phyloP scores from a whole-genome alignment of 2,888 invertebrate genomes.

The Nomada ferruginata region DNA sequence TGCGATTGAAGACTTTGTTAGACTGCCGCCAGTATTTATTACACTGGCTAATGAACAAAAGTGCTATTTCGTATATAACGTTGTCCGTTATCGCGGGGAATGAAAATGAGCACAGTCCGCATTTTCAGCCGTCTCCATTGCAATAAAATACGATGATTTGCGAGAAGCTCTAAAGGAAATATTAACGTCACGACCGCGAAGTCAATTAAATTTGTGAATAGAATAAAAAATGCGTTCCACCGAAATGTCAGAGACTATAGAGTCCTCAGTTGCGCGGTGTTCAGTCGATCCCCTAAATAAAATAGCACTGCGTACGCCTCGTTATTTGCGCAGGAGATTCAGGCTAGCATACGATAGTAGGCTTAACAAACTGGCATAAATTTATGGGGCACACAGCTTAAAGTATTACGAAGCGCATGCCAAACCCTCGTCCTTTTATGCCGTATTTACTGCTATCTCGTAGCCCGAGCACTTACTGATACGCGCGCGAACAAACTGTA shows the following conservation, averaged over 20 bases:
- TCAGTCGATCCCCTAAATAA: constrained; percentile 28
- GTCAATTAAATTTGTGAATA: neutral
- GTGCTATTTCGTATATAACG: too few relatives aligned
- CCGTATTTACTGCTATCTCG: constrained; percentile 41
- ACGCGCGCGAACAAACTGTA: neutral
- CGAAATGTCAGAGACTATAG: neutral
- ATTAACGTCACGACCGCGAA: neutral
- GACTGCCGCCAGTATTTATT: too few relatives aligned
- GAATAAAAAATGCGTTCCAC: neutral
- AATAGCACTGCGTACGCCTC: constrained; percentile 24
- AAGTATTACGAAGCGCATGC: constrained; percentile 65
- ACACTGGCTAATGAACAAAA: too few relatives aligned
- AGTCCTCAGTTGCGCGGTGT: neutral
- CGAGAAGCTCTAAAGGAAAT: too few relatives aligned
- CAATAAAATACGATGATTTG: too few relatives aligned
- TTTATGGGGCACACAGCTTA: constrained; percentile 68
- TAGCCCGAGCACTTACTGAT: constrained; percentile 30
- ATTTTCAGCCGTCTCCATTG: too few relatives aligned
- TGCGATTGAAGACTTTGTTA: too few relatives aligned
- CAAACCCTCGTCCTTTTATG: constrained; percentile 60
- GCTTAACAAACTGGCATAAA: constrained; percentile 79
- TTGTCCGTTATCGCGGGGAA: too few relatives aligned
- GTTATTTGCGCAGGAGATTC: constrained; percentile 76
- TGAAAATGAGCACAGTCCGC: too few relatives aligned
- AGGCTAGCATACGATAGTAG: constrained; percentile 73